These are phyloP conservation scores for Peromyscus attwateri DNA, from an alignment of 2,797 vertebrate genomes.

Conservation along the genomic window DNA sequence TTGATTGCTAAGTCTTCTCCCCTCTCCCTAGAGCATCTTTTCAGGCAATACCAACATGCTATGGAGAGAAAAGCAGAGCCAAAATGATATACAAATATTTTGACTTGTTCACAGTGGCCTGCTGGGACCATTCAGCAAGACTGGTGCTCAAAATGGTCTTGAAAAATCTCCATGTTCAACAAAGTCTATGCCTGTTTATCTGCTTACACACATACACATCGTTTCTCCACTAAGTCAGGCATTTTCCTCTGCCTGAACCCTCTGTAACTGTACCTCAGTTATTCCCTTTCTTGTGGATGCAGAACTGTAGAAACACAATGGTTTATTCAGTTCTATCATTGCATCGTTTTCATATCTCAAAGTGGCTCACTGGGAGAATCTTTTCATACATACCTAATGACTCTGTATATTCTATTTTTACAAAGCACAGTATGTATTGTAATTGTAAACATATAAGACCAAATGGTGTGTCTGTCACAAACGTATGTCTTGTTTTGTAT, in stretches of 20 bases:
- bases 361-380: not conserved
- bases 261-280: not conserved
- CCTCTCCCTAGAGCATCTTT: not conserved
- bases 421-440: not conserved
- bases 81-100: not conserved
- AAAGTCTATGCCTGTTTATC: not conserved
- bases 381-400: not conserved
- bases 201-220: not conserved
- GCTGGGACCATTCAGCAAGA: not conserved
- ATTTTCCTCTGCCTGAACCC: not conserved
- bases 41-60: not conserved
- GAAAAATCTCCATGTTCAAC: not conserved
- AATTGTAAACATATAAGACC: not conserved
- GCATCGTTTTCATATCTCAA: not conserved
- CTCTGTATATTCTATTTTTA: not conserved
- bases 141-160: not conserved
- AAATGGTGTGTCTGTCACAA: not conserved
- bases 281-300: not conserved
- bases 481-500: not conserved
- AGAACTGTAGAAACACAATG: not conserved
- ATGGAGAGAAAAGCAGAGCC: not conserved
- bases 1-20: not conserved
- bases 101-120: not conserved
- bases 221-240: not conserved
- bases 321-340: not conserved